Percentiles rank a stretch among this genome's conserved stretches.
Evolutionary conservation across 2,888 invertebrate species (phyloP).

Genomic region (Mimumesa dahlbomi): DNA sequence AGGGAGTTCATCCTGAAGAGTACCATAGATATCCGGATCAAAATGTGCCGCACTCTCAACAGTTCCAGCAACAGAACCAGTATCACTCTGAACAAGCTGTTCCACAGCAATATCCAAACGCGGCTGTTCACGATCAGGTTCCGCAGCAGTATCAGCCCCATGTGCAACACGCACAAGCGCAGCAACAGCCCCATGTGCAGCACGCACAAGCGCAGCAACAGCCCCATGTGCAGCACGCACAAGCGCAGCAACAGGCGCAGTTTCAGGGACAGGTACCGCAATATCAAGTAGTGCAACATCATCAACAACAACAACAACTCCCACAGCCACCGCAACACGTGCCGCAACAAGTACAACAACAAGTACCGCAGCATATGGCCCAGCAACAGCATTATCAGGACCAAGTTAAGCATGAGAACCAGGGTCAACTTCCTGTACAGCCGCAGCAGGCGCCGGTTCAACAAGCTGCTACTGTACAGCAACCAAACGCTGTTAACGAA

Average conservation of each 20-base stretch:
- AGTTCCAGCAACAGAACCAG: slow-evolving; percentile 51
- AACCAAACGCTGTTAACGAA: slow-evolving; percentile 32
- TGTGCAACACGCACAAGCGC: too few species aligned
- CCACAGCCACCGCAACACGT: slow-evolving; percentile 52
- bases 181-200: slow-evolving; percentile 52
- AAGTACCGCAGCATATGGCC: slow-evolving; percentile 53
- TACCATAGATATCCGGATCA: slow-evolving; percentile 48
- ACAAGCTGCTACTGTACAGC: slow-evolving; percentile 18
- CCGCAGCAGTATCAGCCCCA: slow-evolving; percentile 65
- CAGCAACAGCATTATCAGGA: slow-evolving; percentile 61
- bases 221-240: slow-evolving; percentile 59
- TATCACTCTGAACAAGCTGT: too few species aligned
- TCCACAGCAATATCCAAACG: too few species aligned
- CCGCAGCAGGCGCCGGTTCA: slow-evolving; percentile 51
- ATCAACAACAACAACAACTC: slow-evolving; percentile 64
- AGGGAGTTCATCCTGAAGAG: slow-evolving; percentile 45
- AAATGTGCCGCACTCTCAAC: slow-evolving; percentile 1
- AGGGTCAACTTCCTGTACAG: slow-evolving; percentile 46
- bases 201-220: slow-evolving; percentile 43
- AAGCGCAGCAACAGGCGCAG: slow-evolving; percentile 61
- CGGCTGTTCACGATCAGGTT: slow-evolving; percentile 54
- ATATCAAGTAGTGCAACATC: slow-evolving; percentile 59
- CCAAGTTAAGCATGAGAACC: slow-evolving; percentile 59
- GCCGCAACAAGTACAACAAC: slow-evolving; percentile 65
- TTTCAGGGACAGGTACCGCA: slow-evolving; percentile 48